Conservation (phyloP, 2,113 vertebrate species). For the Cromileptes altivelis region DNA sequence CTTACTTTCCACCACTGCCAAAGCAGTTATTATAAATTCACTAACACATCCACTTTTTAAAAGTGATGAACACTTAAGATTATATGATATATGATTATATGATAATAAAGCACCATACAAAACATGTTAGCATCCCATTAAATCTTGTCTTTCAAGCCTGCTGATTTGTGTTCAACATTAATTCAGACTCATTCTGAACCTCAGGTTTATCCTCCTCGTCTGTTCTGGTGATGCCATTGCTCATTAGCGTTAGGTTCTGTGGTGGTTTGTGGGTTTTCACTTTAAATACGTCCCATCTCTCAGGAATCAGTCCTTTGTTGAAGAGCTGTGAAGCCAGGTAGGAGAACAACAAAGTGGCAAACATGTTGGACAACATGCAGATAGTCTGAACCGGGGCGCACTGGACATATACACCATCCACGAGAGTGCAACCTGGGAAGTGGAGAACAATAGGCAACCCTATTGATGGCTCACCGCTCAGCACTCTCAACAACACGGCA, state of each 20-base stretch:
- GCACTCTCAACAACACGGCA: conserved; percentile 78
- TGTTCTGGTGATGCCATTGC: background rate
- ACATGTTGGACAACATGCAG: conserved; percentile 48
- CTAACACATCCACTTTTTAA: background rate
- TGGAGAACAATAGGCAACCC: conserved; percentile 72
- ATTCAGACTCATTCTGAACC: background rate
- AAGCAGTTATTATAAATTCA: background rate
- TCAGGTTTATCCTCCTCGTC: background rate
- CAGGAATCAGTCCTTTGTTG: conserved; percentile 75
- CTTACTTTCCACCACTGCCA: background rate
- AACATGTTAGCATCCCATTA: background rate
- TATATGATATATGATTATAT: too few species aligned
- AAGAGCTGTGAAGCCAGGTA: conserved; percentile 77
- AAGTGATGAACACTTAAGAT: background rate
- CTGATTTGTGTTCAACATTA: conserved; percentile 12
- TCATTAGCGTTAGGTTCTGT: background rate
- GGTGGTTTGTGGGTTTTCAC: background rate
- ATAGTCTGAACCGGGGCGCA: conserved; percentile 45
- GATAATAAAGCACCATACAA: background rate
- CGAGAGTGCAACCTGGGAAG: conserved; percentile 74
- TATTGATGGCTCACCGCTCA: conserved; percentile 82
- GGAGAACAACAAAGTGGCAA: conserved; percentile 72
- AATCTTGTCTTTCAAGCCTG: background rate
- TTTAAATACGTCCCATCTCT: conserved; percentile 79
- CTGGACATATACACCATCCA: conserved; percentile 53